These are phyloP conservation scores for Aulostomus chinensis DNA, from an alignment of 2,797 vertebrate species.

Conservation along the genomic window DNA sequence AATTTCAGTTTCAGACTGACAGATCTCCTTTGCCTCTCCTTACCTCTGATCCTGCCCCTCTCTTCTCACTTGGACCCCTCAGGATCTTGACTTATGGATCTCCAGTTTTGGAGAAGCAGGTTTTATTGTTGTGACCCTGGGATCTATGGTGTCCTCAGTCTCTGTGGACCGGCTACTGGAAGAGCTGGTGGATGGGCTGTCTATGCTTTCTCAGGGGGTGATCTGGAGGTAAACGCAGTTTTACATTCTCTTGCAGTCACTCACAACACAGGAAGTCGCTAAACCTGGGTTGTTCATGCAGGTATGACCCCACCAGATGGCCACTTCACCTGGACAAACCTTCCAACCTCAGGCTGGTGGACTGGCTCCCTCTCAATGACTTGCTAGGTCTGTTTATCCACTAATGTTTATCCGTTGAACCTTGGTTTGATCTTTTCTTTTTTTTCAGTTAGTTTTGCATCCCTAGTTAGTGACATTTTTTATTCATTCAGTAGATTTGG, in stretches of 20 bases:
- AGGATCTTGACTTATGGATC: constrained; percentile 75
- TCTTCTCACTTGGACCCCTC: neutral
- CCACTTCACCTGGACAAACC: constrained; percentile 60
- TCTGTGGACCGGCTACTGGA: constrained; percentile 47
- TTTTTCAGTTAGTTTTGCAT: too few species aligned
- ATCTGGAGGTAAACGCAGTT: constrained; percentile 71
- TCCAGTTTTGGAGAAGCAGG: constrained; percentile 59
- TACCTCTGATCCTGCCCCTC: neutral
- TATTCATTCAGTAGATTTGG: too few species aligned
- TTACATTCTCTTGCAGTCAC: too few species aligned
- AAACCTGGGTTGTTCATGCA: constrained; percentile 21
- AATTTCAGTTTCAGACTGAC: neutral
- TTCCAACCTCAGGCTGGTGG: constrained; percentile 63
- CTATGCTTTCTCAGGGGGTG: constrained; percentile 68
- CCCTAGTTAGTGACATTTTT: too few species aligned
- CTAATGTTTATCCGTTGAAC: too few species aligned
- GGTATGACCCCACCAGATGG: constrained; percentile 56
- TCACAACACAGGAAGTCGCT: neutral
- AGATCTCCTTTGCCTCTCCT: neutral
- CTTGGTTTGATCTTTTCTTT: too few species aligned
- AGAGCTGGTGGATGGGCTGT: constrained; percentile 71
- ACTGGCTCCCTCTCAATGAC: constrained; percentile 74
- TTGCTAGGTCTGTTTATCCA: constrained; percentile 51
- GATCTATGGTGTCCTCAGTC: constrained; percentile 63
- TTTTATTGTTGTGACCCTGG: constrained; percentile 73